phyloP scores from a whole-genome alignment of 2,113 vertebrate genomes.

The Notothenia coriiceps region DNA sequence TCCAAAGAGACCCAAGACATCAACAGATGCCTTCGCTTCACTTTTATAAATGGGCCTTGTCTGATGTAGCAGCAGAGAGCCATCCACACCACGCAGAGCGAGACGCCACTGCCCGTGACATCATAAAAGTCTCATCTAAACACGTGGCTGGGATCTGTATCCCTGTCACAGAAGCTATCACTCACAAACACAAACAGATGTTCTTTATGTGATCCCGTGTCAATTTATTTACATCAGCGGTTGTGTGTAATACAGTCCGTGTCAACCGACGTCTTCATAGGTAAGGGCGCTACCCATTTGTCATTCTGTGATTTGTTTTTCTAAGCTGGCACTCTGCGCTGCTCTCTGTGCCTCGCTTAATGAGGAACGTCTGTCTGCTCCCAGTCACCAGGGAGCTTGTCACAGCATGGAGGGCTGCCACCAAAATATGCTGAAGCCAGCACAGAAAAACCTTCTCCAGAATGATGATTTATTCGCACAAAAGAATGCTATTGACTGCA shows the following conservation, averaged over 20 bases:
- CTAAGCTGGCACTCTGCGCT: slow-evolving; percentile 58
- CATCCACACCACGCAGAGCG: slow-evolving; percentile 43
- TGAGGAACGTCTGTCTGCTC: slow-evolving; percentile 76
- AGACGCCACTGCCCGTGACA: slow-evolving; percentile 60
- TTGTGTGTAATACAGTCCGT: slow-evolving; percentile 69
- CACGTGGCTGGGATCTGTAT: slow-evolving; percentile 35
- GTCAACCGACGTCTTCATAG: slow-evolving; percentile 71
- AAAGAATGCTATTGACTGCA: slow-evolving; percentile 60
- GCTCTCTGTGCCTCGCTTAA: slow-evolving; percentile 65
- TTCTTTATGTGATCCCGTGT: slow-evolving; percentile 67
- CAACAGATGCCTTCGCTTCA: slow-evolving; percentile 44
- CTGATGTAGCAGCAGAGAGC: slow-evolving; percentile 61
- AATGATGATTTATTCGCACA: slow-evolving; percentile 81
- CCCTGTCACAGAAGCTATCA: slow-evolving; percentile 47
- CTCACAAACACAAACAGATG: slow-evolving; percentile 71
- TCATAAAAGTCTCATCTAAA: slow-evolving; percentile 61
- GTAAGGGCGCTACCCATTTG: slow-evolving; percentile 73
- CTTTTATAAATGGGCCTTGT: slow-evolving; percentile 74
- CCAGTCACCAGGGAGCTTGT: slow-evolving; percentile 71
- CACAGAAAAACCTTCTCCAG: slow-evolving; percentile 62
- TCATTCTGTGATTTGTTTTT: slow-evolving; percentile 80
- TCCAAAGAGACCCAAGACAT: slow-evolving; percentile 30
- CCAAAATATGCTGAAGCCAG: slow-evolving; percentile 81
- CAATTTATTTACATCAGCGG: slow-evolving; percentile 76
- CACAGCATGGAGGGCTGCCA: slow-evolving; percentile 70